Base-by-base conservation (phyloP, 2,113 vertebrate genomes). In the Mormyrus lacerda region DNA sequence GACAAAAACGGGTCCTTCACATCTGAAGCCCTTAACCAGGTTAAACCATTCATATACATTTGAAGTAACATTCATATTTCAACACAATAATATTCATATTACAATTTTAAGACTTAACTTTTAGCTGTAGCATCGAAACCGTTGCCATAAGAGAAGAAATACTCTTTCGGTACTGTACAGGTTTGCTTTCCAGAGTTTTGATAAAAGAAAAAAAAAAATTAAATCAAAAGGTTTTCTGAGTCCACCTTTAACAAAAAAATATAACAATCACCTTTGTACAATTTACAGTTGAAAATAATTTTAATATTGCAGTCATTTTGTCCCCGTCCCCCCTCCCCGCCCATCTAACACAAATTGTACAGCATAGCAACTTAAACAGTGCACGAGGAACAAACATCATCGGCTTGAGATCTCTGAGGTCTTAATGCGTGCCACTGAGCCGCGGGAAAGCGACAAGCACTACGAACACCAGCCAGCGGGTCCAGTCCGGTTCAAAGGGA, bases 11-110 rank as follows among this genome's bases (percentile, higher is more conserved):
- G 95, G 94, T 95, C 94, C 94, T 95, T 95, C 95, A 93, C 90
- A 92, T 89, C 94, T 93, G 94, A 96, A 97, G 96, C 96, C 95
- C 96, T 96, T 97, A 93, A 96, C 94, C 93, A 93, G 91, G 93
- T 93, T 91, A 96, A 96, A 93, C 94, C 94, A 95, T 96, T 95
- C 93, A 96, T 95, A 97, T 96, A 96, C 92, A 95, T 94, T 94
- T 95, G 93, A 96, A 96, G 93, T 94, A 95, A 97, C 97, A 97
- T 97, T 97, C 96, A 97, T 95, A 65, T 94, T 96, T 96, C 91
- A 96, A 96, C 94, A 95, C 94, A 95, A 94, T 87, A 58, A 87
- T 95, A 97, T 95, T 95, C 96, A 95, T 95, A 88, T 95, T 95
- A 96, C 95, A 96, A 92, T 93, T 96, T 95, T 93, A 95, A 93